Base-by-base conservation (phyloP, 2,113 vertebrate species). In the Carettochelys insculpta region DNA sequence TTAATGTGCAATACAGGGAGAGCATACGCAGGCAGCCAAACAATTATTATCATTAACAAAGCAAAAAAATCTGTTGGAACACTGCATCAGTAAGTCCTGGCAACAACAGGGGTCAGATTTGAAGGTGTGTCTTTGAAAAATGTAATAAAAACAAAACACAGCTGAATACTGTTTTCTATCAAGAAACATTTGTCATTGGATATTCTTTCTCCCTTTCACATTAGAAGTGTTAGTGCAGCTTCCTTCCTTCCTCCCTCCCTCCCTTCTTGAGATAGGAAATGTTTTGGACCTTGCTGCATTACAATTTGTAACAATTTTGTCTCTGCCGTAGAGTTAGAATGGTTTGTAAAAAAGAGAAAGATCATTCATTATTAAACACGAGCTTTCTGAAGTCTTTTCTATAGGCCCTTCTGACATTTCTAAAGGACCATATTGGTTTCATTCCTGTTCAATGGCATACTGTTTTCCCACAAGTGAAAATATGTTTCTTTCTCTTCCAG, bases 241-340 rank as follows among this genome's bases (percentile, higher is more conserved):
- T n/a, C 95, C 89, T 84, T 56, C 20, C 34, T 24, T 82, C n/a
- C n/a, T n/a, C n/a, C 92, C 84, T 82, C 86, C 47, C 80, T 82
- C 22, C 73, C 56, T 22, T 73, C 54, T 38, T 52, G 56, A 88
- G 82, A 88, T 58, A 16, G 38, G 25, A 90, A 80, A 19, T 20
- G 43, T 89, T 88, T 92, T 61, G 79, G 78, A 43, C 89, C 20
- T 51, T 82, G 65, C 61, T 45, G 8, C n/a, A n/a, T n/a, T 77
- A 54, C 71, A 68, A 90, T 91, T 88, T 86, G 86, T 3, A 88
- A 22, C 77, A 92, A 92, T 80, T 86, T 38, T 77, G 47, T 87
- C 50, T 48, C 51, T 84, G 13, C 76, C 81, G 20, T 14, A 2
- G n/a, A 41, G 20, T 48, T 80, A 90, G 7, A 38, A 7, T 89